phyloP scores from a whole-genome alignment of 2,113 vertebrate genomes.

The Sturnira hondurensis region DNA sequence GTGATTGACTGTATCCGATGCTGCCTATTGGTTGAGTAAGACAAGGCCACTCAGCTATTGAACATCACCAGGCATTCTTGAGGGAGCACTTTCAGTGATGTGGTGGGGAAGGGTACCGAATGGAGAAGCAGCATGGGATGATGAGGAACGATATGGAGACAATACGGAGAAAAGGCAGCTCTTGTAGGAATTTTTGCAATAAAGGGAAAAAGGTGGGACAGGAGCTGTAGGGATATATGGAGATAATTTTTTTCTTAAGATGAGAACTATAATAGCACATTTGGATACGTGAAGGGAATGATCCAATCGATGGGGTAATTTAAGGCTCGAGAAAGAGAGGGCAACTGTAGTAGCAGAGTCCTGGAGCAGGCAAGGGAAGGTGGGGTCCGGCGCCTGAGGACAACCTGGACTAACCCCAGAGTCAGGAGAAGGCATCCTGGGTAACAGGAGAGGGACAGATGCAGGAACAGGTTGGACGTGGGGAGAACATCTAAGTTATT shows the following conservation, averaged over 20 bases:
- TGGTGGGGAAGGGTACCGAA: not conserved
- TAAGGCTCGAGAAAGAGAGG: not conserved
- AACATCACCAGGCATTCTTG: not conserved
- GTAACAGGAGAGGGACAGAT: not conserved
- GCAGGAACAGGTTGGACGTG: not conserved
- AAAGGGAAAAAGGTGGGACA: not conserved
- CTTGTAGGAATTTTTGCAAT: not conserved
- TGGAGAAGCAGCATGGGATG: rapidly evolving
- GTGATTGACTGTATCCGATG: not conserved
- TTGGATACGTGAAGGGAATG: not conserved
- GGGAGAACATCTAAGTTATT: not conserved
- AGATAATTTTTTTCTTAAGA: not conserved
- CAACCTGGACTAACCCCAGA: not conserved
- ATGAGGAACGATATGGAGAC: not conserved
- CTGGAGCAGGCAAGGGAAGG: too few species aligned
- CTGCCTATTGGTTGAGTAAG: not conserved
- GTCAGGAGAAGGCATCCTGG: not conserved
- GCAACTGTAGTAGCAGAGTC: too few species aligned
- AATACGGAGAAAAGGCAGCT: not conserved
- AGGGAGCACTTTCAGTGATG: not conserved
- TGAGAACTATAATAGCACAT: not conserved
- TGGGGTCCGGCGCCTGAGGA: not conserved
- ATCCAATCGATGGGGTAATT: not conserved
- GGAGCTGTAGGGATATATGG: not conserved
- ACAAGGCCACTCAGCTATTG: not conserved